Percentiles rank a stretch among this genome's conserved stretches.
These are phyloP conservation scores for Chelonia mydas DNA, from an alignment of 2,797 vertebrate species.

Conservation along the genomic window DNA sequence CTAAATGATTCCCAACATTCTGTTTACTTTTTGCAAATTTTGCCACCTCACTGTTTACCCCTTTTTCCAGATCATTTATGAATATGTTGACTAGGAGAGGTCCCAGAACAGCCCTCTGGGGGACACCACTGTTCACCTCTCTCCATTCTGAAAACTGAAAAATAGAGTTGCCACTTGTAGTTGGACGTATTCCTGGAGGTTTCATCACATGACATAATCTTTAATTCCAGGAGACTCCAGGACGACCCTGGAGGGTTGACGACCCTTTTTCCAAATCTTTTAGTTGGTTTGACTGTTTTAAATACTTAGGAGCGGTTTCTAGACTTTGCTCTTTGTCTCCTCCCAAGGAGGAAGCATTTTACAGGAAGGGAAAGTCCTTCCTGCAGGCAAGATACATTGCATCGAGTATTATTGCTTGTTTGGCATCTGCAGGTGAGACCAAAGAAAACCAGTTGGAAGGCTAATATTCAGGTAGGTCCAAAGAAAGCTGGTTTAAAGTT, in stretches of 20 bases:
- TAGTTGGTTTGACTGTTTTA: not conserved
- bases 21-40: too few species aligned
- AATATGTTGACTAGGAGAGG: too few species aligned
- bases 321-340: not conserved
- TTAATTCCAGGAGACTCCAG: not conserved
- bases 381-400: too few species aligned
- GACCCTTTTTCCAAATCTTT: not conserved
- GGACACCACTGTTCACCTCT: too few species aligned
- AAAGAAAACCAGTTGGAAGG: too few species aligned
- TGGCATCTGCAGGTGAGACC: too few species aligned
- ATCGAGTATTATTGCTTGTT: not conserved
- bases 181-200: not conserved
- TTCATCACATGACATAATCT: too few species aligned
- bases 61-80: too few species aligned
- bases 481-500: not conserved
- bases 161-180: not conserved
- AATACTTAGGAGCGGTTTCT: not conserved
- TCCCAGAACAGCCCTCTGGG: too few species aligned
- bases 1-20: too few species aligned
- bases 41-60: too few species aligned
- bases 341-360: not conserved
- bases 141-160: too few species aligned
- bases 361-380: not conserved
- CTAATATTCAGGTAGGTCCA: not conserved
- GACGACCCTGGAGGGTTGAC: not conserved